Base-by-base conservation (phyloP, 2,797 vertebrate species). In the Crocidura indochinensis region DNA sequence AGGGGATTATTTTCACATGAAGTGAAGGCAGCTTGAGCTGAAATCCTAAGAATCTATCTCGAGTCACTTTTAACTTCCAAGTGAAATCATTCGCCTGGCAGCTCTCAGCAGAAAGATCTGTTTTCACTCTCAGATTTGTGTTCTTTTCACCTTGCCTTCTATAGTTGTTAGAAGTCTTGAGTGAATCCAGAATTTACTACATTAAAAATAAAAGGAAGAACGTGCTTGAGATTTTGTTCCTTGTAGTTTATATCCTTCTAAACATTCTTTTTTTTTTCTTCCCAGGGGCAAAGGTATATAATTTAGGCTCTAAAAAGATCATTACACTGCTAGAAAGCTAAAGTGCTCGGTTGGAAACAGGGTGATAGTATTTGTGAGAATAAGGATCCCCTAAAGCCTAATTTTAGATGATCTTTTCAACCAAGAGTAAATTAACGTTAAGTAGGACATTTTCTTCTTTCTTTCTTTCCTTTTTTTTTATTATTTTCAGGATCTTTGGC, bases 401-500 rank as follows among this genome's bases (percentile, higher is more conserved):
- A 56, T 79, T 91, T 92, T 38, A 76, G 51, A 64, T 86, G 78
- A 60, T 94, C 73, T 69, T 88, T 93, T 90, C 81, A 71, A 80
- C 80, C 86, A 92, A 88, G 80, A 79, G 88, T 71, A 94, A 94
- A 85, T 79, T 29, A 65, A 94, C 91, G 83, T 96, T 95, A 96
- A 96, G 88, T 90, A 78, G 93, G 88, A 88, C 67, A 38, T 38
- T 38, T 84, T 82, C 94, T 91, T 91, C 88, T 65, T 65, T 65
- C 27, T 20, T 88, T 91, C 81, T 77, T 84, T 95, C 88, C 27
- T 65, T 65, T 20, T 65, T 91, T 91, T 81, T 84, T 65, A 27
- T 65, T 65, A 97, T 95, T 97, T 97, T 91, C 95, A 97, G 96
- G 96, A 94, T 74, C 90, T 95, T 94, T 97, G 93, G 96, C 97